Conservation (phyloP, 2,113 vertebrate genomes). For the Lethenteron camtschaticum region DNA sequence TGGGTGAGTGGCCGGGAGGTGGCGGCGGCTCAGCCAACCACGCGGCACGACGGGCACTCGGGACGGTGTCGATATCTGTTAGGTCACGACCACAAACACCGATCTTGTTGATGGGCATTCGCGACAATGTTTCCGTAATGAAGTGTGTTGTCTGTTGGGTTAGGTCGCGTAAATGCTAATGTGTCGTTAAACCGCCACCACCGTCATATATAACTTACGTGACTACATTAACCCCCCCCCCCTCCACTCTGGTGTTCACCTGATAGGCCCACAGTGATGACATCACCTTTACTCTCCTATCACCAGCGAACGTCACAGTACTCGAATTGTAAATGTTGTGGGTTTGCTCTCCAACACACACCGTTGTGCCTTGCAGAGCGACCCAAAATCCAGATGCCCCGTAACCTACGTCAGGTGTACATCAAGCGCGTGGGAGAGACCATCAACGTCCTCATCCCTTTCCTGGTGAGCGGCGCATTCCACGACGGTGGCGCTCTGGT, state of each 20-base stretch:
- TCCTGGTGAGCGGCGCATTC: slow-evolving; percentile 35
- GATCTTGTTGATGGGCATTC: no score
- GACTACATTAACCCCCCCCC: neutral
- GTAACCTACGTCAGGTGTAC: slow-evolving; percentile 42
- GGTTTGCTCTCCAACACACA: neutral
- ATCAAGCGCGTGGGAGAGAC: slow-evolving; percentile 42
- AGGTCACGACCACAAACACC: no score
- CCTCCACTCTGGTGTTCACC: neutral
- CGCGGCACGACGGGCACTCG: no score
- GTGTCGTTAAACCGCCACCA: no score
- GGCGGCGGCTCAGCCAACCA: no score
- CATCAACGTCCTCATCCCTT: slow-evolving; percentile 57
- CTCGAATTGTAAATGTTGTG: neutral
- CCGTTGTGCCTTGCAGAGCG: slow-evolving; percentile 25
- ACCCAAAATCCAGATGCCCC: slow-evolving; percentile 62
- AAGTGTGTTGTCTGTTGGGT: no score
- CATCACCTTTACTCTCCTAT: neutral
- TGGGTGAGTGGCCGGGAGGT: slow-evolving; percentile 24
- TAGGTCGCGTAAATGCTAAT: no score
- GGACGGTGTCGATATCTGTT: no score
- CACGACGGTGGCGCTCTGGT: neutral
- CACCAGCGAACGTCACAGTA: neutral
- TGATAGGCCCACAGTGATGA: neutral
- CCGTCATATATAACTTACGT: neutral
- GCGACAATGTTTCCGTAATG: no score